Base-by-base conservation (phyloP, 1,140 invertebrate genomes). In the Heliothis virescens region DNA sequence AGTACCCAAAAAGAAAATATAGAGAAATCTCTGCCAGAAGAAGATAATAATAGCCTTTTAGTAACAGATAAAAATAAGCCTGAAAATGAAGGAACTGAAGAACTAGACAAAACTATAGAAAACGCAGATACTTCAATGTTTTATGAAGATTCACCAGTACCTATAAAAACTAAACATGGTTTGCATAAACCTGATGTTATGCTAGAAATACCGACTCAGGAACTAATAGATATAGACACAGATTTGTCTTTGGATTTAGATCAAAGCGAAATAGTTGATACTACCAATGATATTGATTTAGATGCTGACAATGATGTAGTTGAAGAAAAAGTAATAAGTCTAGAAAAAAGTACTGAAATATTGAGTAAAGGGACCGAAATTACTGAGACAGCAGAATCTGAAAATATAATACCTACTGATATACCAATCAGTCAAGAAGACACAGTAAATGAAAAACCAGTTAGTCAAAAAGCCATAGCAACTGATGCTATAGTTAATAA, bases 141-240 rank as follows among this genome's bases (percentile, higher is more conserved):
- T 12, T 9, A n/a, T 10, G 57, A 60, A 41, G 34, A 48, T 50
- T 60, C 53, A 1, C 52, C 69, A 1, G 18, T n/a, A 13, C 74
- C 18, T 52, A 74, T 67, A 9, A 78, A 53, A 41, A 62, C 15
- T 2, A 83, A 85, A n/a, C 90, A 91, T 85, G 80, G 84, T 9
- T 79, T 92, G 12, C 89, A 88, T 18, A 85, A 87, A 86, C 91
- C 91, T 0, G 87, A 94, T 80, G 81, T 87, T 16, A 94, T 93
- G 91, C 50, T 94, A 59, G 90, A 93, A 67, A 94, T 93, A 79
- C 91, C 90, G 7, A 87, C 83, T 12, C 89, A 92, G 83, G 89
- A 92, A 55, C 52, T 92, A 9, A 88, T 88, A 71, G 88, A 91
- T 53, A 80, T 83, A 29, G 79, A 75, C 26, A 47, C 62, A 63